Evolutionary conservation across 2,888 invertebrate species (phyloP).

Genomic region (Standfussiana lucernea): DNA sequence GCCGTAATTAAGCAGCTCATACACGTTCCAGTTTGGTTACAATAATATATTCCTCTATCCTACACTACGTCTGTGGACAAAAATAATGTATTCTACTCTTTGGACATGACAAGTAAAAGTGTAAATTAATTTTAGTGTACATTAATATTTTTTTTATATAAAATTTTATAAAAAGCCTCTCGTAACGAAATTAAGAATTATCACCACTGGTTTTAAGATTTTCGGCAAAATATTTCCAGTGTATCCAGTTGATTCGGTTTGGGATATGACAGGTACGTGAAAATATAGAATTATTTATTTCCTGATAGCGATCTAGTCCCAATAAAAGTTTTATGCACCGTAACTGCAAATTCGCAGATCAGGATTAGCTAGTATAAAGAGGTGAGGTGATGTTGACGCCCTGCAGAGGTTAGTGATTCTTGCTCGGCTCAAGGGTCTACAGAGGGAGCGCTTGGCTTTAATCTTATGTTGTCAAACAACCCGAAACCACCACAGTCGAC

Average conservation of each 20-base stretch:
- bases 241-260: background rate
- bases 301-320: background rate
- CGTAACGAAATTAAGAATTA: background rate
- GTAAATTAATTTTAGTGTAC: conserved; percentile 6
- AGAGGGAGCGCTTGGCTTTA: background rate
- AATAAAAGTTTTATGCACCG: background rate
- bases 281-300: background rate
- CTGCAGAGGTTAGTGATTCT: background rate
- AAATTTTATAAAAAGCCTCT: conserved; percentile 3
- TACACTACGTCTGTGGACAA: background rate
- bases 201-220: background rate
- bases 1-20: no score
- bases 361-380: background rate
- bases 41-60: background rate
- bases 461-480: background rate
- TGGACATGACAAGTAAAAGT: conserved; percentile 20
- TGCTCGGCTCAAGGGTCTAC: background rate
- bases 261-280: conserved; percentile 37
- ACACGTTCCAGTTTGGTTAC: background rate
- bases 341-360: background rate
- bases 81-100: background rate
- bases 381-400: background rate
- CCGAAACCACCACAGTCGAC: background rate
- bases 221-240: conserved; percentile 7
- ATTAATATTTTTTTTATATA: background rate